Evolutionary conservation across 2,113 vertebrate genomes (phyloP), one percentile per base, ranked within the genome.

Genomic region (Hippocampus mohnikei): DNA sequence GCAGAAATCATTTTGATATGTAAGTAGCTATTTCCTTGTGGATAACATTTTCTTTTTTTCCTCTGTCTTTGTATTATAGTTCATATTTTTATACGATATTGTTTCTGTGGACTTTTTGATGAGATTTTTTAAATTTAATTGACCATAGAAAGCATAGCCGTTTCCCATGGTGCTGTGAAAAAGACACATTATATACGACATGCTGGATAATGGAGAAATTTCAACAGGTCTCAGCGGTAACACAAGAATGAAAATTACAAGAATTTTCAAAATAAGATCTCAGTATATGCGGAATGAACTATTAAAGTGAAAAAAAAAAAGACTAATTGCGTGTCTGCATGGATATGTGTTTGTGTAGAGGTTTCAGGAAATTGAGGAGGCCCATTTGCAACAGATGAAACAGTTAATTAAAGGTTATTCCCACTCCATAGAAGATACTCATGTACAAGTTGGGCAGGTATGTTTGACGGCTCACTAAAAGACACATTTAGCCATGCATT

Each of bases 381-480:
- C 88, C 13, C 94, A 98, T 77, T 85, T 98, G 50, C 88, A 88
- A 25, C 95, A 96, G 85, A 96, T 98, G 95, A 98, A 98, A 81
- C 92, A 93, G 0, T 91, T 99, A 78, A 93, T 99, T 23, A 94
- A 95, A 76, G 93, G 94, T 64, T 99, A 96, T 41, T 94, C 94
- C 0, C 96, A 99, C 86, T 97, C 96, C 0, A 92, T 97, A 58
- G 97, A 98, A 76, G 95, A 98, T 85, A 98, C 97, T 0, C 96
- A 98, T 0, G 96, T 98, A 9, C 97, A 98, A 84, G 95, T 98
- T 3, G 97, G 97, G 67, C 96, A 99, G 96, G 97, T 95, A 84
- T 44, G 91, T 21, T 13, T 2, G 0, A 64, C 23, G 1, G 13
- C 15, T 60, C 12, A 25, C 18, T 63, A 3, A 63, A 21, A 21